Evolutionary conservation across 2,113 vertebrate genomes (phyloP).

Genomic region (Clarias batrachus): DNA sequence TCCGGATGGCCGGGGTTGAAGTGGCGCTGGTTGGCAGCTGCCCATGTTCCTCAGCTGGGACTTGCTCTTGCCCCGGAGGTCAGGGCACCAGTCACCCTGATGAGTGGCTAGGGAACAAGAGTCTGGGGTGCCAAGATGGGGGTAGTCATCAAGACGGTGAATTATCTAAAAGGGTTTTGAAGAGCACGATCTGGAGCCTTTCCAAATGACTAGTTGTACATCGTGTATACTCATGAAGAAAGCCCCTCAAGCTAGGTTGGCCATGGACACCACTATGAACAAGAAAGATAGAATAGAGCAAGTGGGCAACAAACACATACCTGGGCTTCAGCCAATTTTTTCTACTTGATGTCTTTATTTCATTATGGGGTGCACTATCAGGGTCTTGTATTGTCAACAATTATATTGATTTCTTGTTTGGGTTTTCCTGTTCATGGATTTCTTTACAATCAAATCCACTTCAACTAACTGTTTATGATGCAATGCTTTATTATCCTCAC

Average conservation of each 20-base stretch:
- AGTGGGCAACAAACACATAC: slow-evolving; percentile 47
- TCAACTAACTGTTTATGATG: slow-evolving; percentile 20
- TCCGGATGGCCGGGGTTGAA: slow-evolving; percentile 73
- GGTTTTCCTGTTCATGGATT: slow-evolving; percentile 45
- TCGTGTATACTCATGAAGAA: slow-evolving; percentile 67
- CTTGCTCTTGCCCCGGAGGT: slow-evolving; percentile 62
- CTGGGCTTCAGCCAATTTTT: slow-evolving; percentile 42
- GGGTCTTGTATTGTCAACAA: slow-evolving; percentile 17
- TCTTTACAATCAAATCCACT: slow-evolving; percentile 40
- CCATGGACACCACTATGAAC: slow-evolving; percentile 49
- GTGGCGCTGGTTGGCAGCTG: slow-evolving; percentile 75
- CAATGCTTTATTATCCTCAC: not conserved
- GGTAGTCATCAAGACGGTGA: slow-evolving; percentile 59
- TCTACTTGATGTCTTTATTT: slow-evolving; percentile 38
- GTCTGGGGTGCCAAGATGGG: slow-evolving; percentile 43
- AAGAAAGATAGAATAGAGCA: slow-evolving; percentile 16
- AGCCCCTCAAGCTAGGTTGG: slow-evolving; percentile 53
- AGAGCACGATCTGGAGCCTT: slow-evolving; percentile 72
- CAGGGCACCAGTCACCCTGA: slow-evolving; percentile 55
- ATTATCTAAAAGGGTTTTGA: slow-evolving; percentile 70
- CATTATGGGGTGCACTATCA: slow-evolving; percentile 32
- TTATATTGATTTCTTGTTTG: slow-evolving; percentile 55
- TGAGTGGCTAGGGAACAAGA: slow-evolving; percentile 50
- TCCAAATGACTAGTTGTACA: slow-evolving; percentile 71
- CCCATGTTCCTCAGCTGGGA: slow-evolving; percentile 74